Evolutionary conservation across 2,113 vertebrate species (phyloP), one percentile per base, ranked within the genome.

Genomic region (Channa maculata): DNA sequence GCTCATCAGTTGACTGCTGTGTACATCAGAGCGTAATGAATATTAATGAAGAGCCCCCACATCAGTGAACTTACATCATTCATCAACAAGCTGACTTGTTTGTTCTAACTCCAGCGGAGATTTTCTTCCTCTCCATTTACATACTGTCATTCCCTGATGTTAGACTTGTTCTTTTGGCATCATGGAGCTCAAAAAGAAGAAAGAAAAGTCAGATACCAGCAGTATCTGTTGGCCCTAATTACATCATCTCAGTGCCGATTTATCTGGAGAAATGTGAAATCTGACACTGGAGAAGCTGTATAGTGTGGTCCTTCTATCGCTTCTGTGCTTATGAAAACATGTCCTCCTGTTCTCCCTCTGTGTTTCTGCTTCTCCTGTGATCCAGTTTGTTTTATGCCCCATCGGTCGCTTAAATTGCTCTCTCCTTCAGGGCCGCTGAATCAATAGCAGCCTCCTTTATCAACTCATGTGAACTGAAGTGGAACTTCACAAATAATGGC

Each of bases 401-500:
- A 92, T 93, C 91, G 89, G 88, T 89, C 80, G 89, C 89, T 92
- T 94, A 94, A 95, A 94, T 95, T 95, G 95, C 93, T 95, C 95
- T 95, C 95, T 95, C 93, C 90, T 93, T 91, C 78, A 89, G 89
- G 85, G 65, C 58, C 65, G 69, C 83, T 91, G 91, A 94, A 96
- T 97, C 95, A 94, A 96, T 96, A 94, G 92, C 92, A 83, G 91
- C 93, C 94, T 92, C 91, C 94, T 93, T 95, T 94, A 88, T 76
- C 90, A 91, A 94, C 92, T 90, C 94, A 94, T 94, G 96, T 95
- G 96, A 96, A 96, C 95, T 95, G 94, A 93, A 96, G 96, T 94
- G 94, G 95, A 96, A 96, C 95, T 94, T 95, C 91, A 87, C 94
- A 91, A 95, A 96, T 96, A 96, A 96, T 96, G 94, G 92, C 90